Evolutionary conservation across 1,140 invertebrate species (phyloP).

Genomic region (Meteorus sp.): DNA sequence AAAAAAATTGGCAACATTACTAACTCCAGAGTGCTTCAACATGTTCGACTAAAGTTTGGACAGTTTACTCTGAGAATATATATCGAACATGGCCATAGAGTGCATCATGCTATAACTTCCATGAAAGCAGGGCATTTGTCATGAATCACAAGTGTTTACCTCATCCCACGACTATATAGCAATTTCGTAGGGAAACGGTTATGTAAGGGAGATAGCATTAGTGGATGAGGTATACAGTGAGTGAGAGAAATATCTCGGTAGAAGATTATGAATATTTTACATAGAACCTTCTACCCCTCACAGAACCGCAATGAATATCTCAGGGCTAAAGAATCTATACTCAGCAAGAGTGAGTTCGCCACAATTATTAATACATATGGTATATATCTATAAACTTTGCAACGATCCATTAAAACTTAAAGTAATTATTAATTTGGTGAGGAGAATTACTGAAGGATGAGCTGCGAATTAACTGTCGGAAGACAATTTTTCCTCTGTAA

Average conservation of each 20-base stretch:
- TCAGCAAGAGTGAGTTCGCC: neutral
- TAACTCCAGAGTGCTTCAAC: neutral
- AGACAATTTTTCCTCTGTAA: no score
- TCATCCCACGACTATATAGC: neutral
- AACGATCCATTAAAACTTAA: no score
- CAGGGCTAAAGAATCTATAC: neutral
- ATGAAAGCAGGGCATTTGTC: slow-evolving; percentile 19
- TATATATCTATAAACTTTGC: neutral
- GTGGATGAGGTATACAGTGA: no score
- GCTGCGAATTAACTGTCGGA: no score
- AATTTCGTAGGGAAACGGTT: neutral
- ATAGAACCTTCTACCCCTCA: neutral
- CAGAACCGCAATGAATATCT: slow-evolving; percentile 13
- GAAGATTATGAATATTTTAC: slow-evolving; percentile 15
- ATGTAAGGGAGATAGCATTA: no score
- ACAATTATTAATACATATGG: slow-evolving; percentile 9
- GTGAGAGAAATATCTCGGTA: neutral
- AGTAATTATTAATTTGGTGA: no score
- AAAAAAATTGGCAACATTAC: slow-evolving; percentile 10
- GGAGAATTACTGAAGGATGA: no score
- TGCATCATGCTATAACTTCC: slow-evolving; percentile 14
- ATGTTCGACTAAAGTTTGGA: slow-evolving; percentile 15
- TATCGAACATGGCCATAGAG: slow-evolving; percentile 3
- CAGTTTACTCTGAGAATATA: slow-evolving; percentile 9
- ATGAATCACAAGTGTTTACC: neutral